phyloP scores from a whole-genome alignment of 2,888 invertebrate genomes.

The Meloe dianella region DNA sequence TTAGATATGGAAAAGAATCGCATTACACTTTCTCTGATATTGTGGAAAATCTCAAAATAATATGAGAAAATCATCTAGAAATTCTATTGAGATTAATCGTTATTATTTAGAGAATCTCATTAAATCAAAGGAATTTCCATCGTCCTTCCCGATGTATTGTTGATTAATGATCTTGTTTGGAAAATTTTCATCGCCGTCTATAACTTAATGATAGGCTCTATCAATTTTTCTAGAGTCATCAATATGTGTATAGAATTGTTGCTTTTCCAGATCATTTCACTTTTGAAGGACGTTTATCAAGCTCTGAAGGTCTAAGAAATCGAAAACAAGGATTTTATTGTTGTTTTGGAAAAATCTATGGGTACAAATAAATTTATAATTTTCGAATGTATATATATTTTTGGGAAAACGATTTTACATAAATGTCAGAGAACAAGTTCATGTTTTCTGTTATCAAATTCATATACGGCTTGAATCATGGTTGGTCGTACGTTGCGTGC shows the following conservation, averaged over 20 bases:
- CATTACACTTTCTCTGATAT: not conserved
- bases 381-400: slow-evolving; percentile 9
- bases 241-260: slow-evolving; percentile 11
- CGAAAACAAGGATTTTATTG: slow-evolving; percentile 18
- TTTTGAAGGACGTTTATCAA: slow-evolving; percentile 33
- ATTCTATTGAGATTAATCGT: no score
- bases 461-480: slow-evolving; percentile 32
- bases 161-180: slow-evolving; percentile 1
- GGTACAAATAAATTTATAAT: not conserved
- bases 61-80: not conserved
- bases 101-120: not conserved
- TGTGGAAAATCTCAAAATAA: not conserved
- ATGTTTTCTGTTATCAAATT: slow-evolving; percentile 34
- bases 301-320: slow-evolving; percentile 34
- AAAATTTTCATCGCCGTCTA: slow-evolving; percentile 13
- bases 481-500: slow-evolving; percentile 35
- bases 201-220: not conserved
- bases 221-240: slow-evolving; percentile 13
- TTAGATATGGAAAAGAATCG: not conserved
- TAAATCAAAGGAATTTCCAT: not conserved
- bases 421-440: slow-evolving; percentile 37
- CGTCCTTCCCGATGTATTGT: not conserved
- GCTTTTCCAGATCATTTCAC: slow-evolving; percentile 32
- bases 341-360: slow-evolving; percentile 6
- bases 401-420: slow-evolving; percentile 30